Conservation (phyloP, 2,888 invertebrate species). For the Oscheius myriophilus region DNA sequence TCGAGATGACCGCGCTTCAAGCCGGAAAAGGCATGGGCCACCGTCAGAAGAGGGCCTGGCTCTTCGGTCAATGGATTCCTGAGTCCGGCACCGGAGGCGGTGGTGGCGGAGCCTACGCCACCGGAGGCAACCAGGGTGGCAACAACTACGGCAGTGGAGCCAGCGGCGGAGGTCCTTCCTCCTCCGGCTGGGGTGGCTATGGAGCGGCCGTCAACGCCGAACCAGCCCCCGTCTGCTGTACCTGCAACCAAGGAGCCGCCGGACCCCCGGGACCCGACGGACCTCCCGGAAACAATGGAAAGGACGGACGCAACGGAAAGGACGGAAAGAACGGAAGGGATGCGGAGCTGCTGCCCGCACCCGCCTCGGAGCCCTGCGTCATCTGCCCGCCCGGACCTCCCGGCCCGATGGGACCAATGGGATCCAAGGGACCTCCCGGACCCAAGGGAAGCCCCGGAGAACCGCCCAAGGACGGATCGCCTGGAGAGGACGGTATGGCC, state of each 20-base stretch:
- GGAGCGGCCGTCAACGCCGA: constrained; percentile 63
- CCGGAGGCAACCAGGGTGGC: constrained; percentile 8
- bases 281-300: constrained; percentile 63
- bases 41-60: constrained; percentile 63
- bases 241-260: constrained; percentile 62
- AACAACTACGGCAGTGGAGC: constrained; percentile 19
- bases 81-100: constrained; percentile 60
- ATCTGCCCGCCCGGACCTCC: constrained; percentile 67
- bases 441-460: constrained; percentile 67
- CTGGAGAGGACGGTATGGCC: constrained; percentile 61
- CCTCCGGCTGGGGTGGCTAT: constrained; percentile 56
- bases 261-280: constrained; percentile 64
- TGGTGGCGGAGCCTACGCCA: constrained; percentile 33
- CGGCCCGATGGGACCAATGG: constrained; percentile 60
- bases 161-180: constrained; percentile 30
- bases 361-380: constrained; percentile 61
- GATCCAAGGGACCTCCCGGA: constrained; percentile 67
- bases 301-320: constrained; percentile 58
- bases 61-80: constrained; percentile 64
- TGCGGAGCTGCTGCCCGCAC: constrained; percentile 58
- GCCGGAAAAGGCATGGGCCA: constrained; percentile 60
- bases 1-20: constrained; percentile 65
- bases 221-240: constrained; percentile 60
- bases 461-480: constrained; percentile 57
- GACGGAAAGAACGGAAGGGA: constrained; percentile 63